Evolutionary conservation across 2,888 invertebrate species (phyloP), one percentile per base, ranked within the genome.

Genomic region (Eulithis prunata): DNA sequence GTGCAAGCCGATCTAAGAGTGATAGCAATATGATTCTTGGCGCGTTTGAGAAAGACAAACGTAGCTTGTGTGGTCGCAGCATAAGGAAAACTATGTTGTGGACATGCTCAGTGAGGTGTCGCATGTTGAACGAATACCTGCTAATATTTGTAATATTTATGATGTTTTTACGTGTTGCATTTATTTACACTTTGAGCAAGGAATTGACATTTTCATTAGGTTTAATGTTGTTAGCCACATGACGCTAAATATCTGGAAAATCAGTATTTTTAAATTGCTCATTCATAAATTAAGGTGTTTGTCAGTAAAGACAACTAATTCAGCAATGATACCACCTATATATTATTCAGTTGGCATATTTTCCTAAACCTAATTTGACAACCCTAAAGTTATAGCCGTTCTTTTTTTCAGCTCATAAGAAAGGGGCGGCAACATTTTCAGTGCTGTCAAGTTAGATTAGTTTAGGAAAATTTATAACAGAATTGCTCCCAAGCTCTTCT

Each of bases 161-260:
- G 12, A 58, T 11, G 32, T 60, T 57, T 53, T 52, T 32, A 59
- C 52, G 52, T 60, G 41, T 57, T 67, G 67, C 67, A 67, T 67
- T 67, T 67, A 67, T 63, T 67, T 63, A 60, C 63, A 63, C 47
- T 53, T 51, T 13, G 55, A 45, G 66, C 60, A 36, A 66, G 71
- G 74, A 51, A 56, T 52, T 52, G 32, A 52, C 52, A 41, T 47
- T 47, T 21, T 3, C 11, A 38, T 65, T 58, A 58, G 52, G 55
- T 66, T 32, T 58, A 28, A 43, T 13, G 14, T 54, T 8, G 11
- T 47, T 32, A 57, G 57, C 65, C 57, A 47, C 11, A 57, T 61
- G 65, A 61, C 41, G 56, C 46, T 57, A 57, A 2, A 41, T 41
- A 41, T 41, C 41, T 3, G 41, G 8, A 41, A 14, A 49, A 59